Base-by-base conservation (phyloP, 1,140 invertebrate genomes). In the Danaus plexippus region DNA sequence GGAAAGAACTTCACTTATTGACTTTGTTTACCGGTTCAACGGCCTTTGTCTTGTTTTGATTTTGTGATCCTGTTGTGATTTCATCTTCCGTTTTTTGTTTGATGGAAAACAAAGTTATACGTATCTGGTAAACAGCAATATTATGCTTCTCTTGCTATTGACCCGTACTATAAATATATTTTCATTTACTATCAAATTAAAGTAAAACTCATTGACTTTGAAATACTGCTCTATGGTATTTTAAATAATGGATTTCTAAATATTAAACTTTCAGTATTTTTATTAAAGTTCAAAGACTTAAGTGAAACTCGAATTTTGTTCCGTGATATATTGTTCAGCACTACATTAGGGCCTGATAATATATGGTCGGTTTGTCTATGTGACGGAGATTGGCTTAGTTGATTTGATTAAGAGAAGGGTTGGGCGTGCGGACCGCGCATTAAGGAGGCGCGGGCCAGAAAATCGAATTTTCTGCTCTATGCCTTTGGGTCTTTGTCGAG, bases 381-480 rank as follows among this genome's bases (percentile, higher is more conserved):
- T 72, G 50, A 50, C 65, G 57, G 67, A 77, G 71, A 80, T 80
- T 80, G 77, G 73, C 67, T 75, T 72, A 76, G 69, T 73, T 68
- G 72, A 77, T 80, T 78, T 80, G 80, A 83, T 82, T 83, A 85
- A 73, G 64, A 66, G 59, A 82, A 81, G 80, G 80, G 77, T 79
- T 77, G 71, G 76, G 68, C 70, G 55, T 74, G 73, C 74, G 65
- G 71, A 61, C 69, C 69, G 47, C 64, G 66, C 67, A 78, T 80
- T 77, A 79, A 67, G 71, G 58, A 77, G 71, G 78, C 73, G 79
- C 63, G 73, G 71, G 67, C 67, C 75, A 78, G 75, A 84, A 84
- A 86, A 86, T 86, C 74, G 75, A 84, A 84, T 86, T 86, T 86
- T 81, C 80, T 80, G 74, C 73, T 76, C 61, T 66, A 70, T 77